Evolutionary conservation across 2,888 invertebrate genomes (phyloP).

Genomic region (Acleris emargana): DNA sequence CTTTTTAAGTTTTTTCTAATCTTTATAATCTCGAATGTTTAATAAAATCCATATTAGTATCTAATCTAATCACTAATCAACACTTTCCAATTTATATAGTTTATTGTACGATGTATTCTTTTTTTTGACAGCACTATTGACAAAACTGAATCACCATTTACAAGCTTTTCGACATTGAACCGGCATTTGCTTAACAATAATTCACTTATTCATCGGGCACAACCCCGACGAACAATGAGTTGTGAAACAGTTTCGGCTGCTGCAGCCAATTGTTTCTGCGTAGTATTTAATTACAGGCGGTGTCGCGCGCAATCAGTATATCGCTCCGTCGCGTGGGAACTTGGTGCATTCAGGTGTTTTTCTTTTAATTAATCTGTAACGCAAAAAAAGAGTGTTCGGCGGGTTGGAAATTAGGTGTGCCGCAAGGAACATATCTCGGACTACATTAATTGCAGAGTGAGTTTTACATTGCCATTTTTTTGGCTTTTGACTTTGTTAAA

Average conservation of each 20-base stretch:
- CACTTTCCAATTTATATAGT: too few relatives aligned
- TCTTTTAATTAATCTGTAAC: neutral
- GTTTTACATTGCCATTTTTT: too few relatives aligned
- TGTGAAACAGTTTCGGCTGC: constrained; percentile 54
- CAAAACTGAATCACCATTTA: neutral
- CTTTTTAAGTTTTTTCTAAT: too few relatives aligned
- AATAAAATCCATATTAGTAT: too few relatives aligned
- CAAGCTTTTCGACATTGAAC: constrained; percentile 30
- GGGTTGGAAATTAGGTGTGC: neutral
- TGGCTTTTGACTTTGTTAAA: too few relatives aligned
- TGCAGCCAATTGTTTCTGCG: constrained; percentile 53
- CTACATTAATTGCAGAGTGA: too few relatives aligned
- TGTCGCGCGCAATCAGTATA: constrained; percentile 44
- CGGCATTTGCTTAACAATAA: constrained; percentile 16
- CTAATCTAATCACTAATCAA: too few relatives aligned
- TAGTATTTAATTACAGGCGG: constrained; percentile 53
- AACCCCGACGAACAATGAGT: constrained; percentile 39
- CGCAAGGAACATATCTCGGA: too few relatives aligned
- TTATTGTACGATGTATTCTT: too few relatives aligned
- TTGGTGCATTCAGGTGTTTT: constrained; percentile 3
- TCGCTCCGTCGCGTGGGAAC: constrained; percentile 41
- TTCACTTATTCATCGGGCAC: constrained; percentile 23
- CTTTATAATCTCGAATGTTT: too few relatives aligned
- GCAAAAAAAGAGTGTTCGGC: too few relatives aligned
- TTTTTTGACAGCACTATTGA: neutral